Evolutionary conservation across 2,113 vertebrate species (phyloP).

Genomic region (Bettongia penicillata): DNA sequence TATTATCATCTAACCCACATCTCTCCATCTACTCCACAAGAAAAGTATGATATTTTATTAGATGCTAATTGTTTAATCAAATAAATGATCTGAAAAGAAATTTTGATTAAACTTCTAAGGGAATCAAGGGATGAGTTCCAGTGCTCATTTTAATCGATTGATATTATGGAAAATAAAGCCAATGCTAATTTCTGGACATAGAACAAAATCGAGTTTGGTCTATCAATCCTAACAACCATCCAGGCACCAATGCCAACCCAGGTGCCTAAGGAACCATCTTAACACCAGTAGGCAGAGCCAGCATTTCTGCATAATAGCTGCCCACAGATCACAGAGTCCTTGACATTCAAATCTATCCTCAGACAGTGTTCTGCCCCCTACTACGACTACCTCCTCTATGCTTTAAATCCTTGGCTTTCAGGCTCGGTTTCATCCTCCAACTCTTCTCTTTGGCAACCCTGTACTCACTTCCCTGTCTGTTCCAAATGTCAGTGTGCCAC

Average conservation of each 20-base stretch:
- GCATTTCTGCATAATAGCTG: background rate
- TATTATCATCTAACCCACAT: background rate
- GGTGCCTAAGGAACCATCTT: background rate
- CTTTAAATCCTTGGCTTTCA: background rate
- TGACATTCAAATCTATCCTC: background rate
- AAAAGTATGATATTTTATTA: background rate
- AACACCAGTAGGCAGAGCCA: background rate
- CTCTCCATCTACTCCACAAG: background rate
- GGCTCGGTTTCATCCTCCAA: background rate
- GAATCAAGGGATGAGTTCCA: background rate
- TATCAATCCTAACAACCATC: background rate
- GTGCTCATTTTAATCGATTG: slow-evolving; percentile 1
- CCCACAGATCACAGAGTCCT: background rate
- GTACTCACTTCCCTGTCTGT: background rate
- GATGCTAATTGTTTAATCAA: slow-evolving; percentile 7
- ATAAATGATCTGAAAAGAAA: background rate
- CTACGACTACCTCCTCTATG: background rate
- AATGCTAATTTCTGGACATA: background rate
- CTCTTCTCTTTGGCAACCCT: background rate
- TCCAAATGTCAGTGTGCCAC: background rate
- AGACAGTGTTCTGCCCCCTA: background rate
- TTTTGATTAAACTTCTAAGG: background rate
- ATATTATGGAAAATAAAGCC: slow-evolving; percentile 21
- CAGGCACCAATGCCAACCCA: background rate
- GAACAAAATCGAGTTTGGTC: slow-evolving; percentile 18